Conservation (phyloP, 2,888 invertebrate genomes). For the Tyria jacobaeae region DNA sequence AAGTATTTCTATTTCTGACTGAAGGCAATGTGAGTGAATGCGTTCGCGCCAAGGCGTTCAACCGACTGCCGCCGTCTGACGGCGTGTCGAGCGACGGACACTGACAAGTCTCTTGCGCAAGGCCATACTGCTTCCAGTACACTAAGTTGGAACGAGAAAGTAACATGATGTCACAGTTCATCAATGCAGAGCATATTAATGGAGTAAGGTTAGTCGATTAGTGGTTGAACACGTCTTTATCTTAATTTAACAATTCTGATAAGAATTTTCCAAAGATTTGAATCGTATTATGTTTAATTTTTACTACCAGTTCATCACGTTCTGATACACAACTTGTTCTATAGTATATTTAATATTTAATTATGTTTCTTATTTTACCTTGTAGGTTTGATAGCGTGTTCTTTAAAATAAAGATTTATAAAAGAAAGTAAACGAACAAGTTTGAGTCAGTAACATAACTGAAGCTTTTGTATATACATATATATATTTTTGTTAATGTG, state of each 20-base stretch:
- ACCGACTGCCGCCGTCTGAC: constrained; percentile 47
- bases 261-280: background rate
- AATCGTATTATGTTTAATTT: background rate
- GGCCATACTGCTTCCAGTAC: constrained; percentile 61
- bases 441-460: too few species aligned
- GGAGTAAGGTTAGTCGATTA: constrained; percentile 24
- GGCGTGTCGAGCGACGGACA: constrained; percentile 29
- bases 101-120: constrained; percentile 67
- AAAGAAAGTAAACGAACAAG: too few species aligned
- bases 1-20: constrained; percentile 20
- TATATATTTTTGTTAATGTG: too few species aligned
- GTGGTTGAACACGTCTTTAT: constrained; percentile 6
- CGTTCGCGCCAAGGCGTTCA: constrained; percentile 56
- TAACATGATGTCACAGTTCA: constrained; percentile 63
- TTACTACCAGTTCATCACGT: background rate
- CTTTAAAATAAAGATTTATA: too few species aligned
- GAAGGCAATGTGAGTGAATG: constrained; percentile 36
- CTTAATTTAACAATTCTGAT: background rate
- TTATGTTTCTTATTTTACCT: background rate
- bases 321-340: background rate
- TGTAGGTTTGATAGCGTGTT: background rate
- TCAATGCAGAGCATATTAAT: constrained; percentile 49
- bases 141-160: constrained; percentile 66
- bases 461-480: too few species aligned
- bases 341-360: background rate